Conservation (phyloP, 2,113 vertebrate genomes). For the Epinephelus cyanopodus region DNA sequence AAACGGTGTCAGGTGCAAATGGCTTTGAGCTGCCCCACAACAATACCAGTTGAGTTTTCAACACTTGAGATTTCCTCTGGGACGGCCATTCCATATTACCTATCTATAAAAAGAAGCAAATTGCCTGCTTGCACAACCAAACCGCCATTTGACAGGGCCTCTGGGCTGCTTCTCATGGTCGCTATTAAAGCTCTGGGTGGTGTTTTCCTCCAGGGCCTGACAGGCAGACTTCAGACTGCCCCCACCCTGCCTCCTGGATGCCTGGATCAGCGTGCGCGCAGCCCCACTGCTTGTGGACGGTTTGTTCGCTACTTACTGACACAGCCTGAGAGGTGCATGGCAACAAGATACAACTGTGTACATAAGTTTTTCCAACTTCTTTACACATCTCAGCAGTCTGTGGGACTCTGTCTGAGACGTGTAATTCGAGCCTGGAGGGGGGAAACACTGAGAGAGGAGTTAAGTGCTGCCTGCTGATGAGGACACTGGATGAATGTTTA, state of each 20-base stretch:
- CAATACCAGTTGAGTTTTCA: slow-evolving; percentile 77
- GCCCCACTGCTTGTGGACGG: slow-evolving; percentile 26
- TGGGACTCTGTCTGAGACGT: slow-evolving; percentile 36
- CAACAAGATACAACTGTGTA: slow-evolving; percentile 62
- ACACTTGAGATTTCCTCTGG: slow-evolving; percentile 80
- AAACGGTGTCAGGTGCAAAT: slow-evolving; percentile 82
- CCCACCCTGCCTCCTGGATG: slow-evolving; percentile 62
- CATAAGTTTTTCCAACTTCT: slow-evolving; percentile 63
- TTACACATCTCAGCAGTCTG: slow-evolving; percentile 61
- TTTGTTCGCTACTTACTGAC: slow-evolving; percentile 47
- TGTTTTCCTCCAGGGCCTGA: slow-evolving; percentile 70
- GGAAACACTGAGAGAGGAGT: slow-evolving; percentile 59
- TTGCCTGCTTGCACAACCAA: slow-evolving; percentile 75
- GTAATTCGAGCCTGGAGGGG: slow-evolving; percentile 71
- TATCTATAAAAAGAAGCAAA: slow-evolving; percentile 83
- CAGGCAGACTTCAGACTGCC: slow-evolving; percentile 64
- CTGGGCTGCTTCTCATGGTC: slow-evolving; percentile 70
- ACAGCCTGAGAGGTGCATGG: slow-evolving; percentile 49
- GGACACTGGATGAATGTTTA: slow-evolving; percentile 57
- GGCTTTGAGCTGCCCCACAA: slow-evolving; percentile 77
- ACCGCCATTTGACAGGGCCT: slow-evolving; percentile 69
- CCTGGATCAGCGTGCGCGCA: slow-evolving; percentile 37
- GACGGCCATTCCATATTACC: slow-evolving; percentile 74
- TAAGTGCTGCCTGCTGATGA: slow-evolving; percentile 77
- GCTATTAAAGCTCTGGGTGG: slow-evolving; percentile 79